These are phyloP conservation scores for Himalopsyche kuldschensis DNA, from an alignment of 2,888 invertebrate species.

Conservation along the genomic window DNA sequence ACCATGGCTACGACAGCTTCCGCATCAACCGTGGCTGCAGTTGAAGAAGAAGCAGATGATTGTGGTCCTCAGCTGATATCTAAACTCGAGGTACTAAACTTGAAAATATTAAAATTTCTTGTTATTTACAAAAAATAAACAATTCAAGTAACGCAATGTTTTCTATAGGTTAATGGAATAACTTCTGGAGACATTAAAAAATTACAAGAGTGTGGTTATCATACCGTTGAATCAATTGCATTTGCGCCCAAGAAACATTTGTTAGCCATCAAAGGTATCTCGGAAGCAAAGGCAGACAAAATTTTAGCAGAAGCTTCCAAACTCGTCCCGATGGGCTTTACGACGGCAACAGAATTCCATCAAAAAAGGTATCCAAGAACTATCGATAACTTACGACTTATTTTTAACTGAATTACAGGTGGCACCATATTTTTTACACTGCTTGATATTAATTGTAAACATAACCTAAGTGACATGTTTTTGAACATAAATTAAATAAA, in stretches of 20 bases:
- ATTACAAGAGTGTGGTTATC: conserved; percentile 88
- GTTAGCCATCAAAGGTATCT: conserved; percentile 89
- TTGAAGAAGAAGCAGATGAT: conserved; percentile 65
- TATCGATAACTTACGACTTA: not conserved
- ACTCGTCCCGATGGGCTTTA: conserved; percentile 96
- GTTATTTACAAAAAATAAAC: not conserved
- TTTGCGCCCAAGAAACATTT: conserved; percentile 92
- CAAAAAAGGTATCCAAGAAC: conserved; percentile 68
- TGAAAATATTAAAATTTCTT: not conserved
- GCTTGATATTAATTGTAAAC: too few species aligned
- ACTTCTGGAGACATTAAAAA: conserved; percentile 89
- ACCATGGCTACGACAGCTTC: conserved; percentile 51
- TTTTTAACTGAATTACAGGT: too few species aligned
- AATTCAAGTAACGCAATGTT: conserved; percentile 28
- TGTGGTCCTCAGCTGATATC: conserved; percentile 71
- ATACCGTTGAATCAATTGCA: conserved; percentile 94
- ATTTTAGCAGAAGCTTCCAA: conserved; percentile 88
- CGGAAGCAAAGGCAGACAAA: conserved; percentile 97
- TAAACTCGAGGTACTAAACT: conserved; percentile 68
- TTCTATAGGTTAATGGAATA: conserved; percentile 83
- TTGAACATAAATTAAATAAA: too few species aligned
- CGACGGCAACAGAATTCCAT: conserved; percentile 95
- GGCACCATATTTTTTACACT: too few species aligned
- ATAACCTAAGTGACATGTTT: too few species aligned
- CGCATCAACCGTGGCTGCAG: conserved; percentile 55